phyloP scores from a whole-genome alignment of 2,797 vertebrate species.

The Lacerta agilis region DNA sequence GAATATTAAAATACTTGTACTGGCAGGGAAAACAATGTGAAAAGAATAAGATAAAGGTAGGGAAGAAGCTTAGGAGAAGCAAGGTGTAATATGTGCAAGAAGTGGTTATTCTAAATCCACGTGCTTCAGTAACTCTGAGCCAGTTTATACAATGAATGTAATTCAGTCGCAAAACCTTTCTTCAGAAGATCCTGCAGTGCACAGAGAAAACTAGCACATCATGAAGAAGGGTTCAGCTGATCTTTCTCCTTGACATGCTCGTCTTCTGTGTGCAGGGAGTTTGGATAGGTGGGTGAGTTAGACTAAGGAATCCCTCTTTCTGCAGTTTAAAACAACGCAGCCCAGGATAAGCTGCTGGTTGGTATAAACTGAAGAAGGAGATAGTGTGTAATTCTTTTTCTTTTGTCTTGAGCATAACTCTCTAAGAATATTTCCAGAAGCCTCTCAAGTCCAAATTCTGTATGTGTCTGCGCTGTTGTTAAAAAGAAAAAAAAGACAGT shows the following conservation, averaged over 20 bases:
- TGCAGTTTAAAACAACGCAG: neutral
- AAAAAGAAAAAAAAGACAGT: neutral
- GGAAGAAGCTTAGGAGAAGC: neutral
- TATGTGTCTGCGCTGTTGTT: neutral
- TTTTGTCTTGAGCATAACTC: neutral
- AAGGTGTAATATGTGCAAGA: too few species aligned
- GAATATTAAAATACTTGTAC: neutral
- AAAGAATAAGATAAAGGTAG: neutral
- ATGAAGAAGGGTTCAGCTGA: neutral
- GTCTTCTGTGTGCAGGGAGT: neutral
- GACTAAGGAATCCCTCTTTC: neutral
- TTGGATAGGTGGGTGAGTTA: neutral
- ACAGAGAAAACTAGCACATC: neutral
- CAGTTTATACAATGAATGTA: neutral
- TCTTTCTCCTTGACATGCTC: neutral
- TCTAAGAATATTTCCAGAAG: neutral
- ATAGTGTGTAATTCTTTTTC: neutral
- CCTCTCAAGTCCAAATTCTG: neutral
- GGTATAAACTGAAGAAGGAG: neutral
- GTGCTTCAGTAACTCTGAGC: neutral
- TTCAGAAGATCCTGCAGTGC: neutral
- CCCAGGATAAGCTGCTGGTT: neutral
- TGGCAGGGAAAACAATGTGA: neutral
- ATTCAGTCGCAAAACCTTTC: neutral
- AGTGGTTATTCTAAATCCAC: neutral